phyloP scores from a whole-genome alignment of 1,140 invertebrate species.

The Caerostris extrusa region DNA sequence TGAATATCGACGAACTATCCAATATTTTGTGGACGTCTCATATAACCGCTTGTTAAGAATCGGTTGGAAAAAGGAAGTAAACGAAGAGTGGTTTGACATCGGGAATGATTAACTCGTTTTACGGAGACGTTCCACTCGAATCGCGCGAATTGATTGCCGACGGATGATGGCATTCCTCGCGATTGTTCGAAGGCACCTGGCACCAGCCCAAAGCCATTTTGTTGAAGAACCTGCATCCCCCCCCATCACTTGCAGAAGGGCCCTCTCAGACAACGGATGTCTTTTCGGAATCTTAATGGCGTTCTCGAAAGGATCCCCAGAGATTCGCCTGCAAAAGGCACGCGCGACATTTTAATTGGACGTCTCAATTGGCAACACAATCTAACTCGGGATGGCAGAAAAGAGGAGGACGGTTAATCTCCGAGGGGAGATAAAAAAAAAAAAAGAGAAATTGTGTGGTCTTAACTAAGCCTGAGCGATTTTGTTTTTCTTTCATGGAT shows the following conservation, averaged over 20 bases:
- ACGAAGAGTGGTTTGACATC: background rate
- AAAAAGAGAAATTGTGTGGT: too few relatives aligned
- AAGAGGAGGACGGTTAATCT: too few relatives aligned
- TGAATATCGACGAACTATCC: too few relatives aligned
- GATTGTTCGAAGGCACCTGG: background rate
- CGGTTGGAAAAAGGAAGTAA: too few relatives aligned
- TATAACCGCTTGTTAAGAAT: too few relatives aligned
- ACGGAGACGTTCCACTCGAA: background rate
- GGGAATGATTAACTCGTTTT: background rate
- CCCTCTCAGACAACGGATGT: background rate
- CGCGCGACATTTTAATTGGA: slow-evolving; percentile 19
- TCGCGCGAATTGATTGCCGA: background rate
- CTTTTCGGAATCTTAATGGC: slow-evolving; percentile 1
- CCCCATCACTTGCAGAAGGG: too few relatives aligned
- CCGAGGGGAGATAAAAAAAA: too few relatives aligned
- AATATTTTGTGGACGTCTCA: too few relatives aligned
- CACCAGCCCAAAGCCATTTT: background rate
- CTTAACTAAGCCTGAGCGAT: too few relatives aligned
- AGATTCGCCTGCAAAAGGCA: background rate
- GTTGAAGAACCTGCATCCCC: background rate
- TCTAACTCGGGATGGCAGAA: too few relatives aligned
- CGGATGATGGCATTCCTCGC: background rate
- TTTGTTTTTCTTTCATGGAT: too few relatives aligned
- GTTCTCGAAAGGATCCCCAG: background rate
- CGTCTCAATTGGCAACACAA: slow-evolving; percentile 9